Evolutionary conservation across 2,888 invertebrate genomes (phyloP).

Genomic region (Nomada lathburiana): DNA sequence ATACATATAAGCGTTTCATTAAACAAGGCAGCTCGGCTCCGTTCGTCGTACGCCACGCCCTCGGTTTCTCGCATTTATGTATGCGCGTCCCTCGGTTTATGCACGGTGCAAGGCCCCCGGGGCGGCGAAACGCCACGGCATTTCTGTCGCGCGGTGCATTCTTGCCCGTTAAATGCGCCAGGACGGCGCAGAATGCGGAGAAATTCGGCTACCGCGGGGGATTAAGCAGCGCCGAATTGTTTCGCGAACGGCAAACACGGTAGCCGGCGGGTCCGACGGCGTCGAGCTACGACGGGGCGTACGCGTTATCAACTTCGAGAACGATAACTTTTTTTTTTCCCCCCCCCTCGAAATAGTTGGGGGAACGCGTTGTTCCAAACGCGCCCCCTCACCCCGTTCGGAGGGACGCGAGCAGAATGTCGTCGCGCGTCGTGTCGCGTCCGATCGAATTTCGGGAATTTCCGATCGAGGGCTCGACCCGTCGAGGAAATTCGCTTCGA

Average conservation of each 20-base stretch:
- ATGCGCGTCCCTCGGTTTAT: conserved; percentile 33
- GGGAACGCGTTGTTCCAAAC: conserved; percentile 28
- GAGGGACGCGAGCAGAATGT: not conserved
- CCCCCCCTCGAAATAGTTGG: conserved; percentile 38
- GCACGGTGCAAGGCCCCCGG: conserved; percentile 17
- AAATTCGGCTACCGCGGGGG: conserved; percentile 56
- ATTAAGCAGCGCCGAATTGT: conserved; percentile 59
- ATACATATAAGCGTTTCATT: conserved; percentile 2
- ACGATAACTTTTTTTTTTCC: conserved; percentile 21
- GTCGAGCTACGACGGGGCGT: not conserved
- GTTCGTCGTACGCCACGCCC: conserved; percentile 8
- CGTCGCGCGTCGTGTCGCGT: not conserved
- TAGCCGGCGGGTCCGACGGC: not conserved
- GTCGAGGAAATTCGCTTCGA: not conserved
- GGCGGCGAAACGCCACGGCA: conserved; percentile 34
- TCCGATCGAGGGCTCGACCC: conserved; percentile 34
- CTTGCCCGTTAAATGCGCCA: conserved; percentile 56
- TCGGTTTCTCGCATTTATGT: conserved; percentile 8
- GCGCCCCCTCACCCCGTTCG: not conserved
- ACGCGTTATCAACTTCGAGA: conserved; percentile 49
- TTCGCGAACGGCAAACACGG: conserved; percentile 54
- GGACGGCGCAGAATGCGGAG: conserved; percentile 46
- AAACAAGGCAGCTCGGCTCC: conserved; percentile 7
- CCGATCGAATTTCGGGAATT: conserved; percentile 29
- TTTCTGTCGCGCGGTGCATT: conserved; percentile 61